These are phyloP conservation scores for Teleopsis dalmanni DNA, from an alignment of 1,140 invertebrate species.

Conservation along the genomic window DNA sequence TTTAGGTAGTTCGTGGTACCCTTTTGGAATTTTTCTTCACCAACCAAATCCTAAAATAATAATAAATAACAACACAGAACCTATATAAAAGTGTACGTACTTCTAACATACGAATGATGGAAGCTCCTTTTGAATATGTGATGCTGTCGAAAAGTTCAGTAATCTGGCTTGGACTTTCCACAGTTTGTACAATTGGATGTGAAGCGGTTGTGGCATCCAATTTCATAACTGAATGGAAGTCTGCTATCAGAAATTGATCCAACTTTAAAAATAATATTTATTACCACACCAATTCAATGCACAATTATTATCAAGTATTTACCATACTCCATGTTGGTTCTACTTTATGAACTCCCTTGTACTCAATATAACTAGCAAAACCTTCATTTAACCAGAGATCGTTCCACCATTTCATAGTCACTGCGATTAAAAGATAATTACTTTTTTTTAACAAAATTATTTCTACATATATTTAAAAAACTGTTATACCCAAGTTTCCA, in stretches of 20 bases:
- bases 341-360: constrained; percentile 63
- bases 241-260: constrained; percentile 65
- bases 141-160: constrained; percentile 88
- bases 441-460: not conserved
- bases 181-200: constrained; percentile 79
- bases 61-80: no score
- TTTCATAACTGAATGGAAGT: constrained; percentile 64
- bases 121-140: constrained; percentile 87
- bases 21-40: constrained; percentile 61
- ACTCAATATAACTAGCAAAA: constrained; percentile 81
- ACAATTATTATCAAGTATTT: constrained; percentile 17
- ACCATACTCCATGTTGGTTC: constrained; percentile 80
- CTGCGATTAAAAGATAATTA: constrained; percentile 47
- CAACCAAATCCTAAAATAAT: constrained; percentile 75
- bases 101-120: constrained; percentile 85
- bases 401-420: constrained; percentile 89
- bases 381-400: constrained; percentile 91
- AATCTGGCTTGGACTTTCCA: constrained; percentile 80
- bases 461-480: not conserved
- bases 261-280: constrained; percentile 45
- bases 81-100: no score
- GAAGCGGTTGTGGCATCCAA: constrained; percentile 76
- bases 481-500: constrained; percentile 64
- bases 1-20: constrained; percentile 69
- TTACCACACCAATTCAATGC: constrained; percentile 11